Base-by-base conservation (phyloP, 2,113 vertebrate genomes). In the Erpornis zantholeuca region DNA sequence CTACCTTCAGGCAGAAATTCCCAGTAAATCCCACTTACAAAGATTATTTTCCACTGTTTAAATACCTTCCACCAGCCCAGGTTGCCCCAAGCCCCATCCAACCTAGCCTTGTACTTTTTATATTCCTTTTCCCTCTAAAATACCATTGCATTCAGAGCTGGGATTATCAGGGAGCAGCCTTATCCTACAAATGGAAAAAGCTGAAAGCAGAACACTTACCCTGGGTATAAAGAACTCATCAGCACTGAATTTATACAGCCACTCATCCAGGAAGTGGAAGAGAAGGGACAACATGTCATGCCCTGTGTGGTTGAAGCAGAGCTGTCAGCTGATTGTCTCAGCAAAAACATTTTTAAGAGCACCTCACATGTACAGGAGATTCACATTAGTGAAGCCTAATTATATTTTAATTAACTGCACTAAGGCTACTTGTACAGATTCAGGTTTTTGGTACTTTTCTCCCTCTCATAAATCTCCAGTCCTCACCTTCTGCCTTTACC, bases 191-290 rank as follows among this genome's bases (percentile, higher is more conserved):
- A 57, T 16, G 29, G 27, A 35, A 66, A 66, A 45, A 69, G 25
- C 20, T 31, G 38, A 40, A 73, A 64, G 0, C 57, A 29, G 25
- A 82, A 54, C 25, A 88, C 98, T 98, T 95, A 99, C 99, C 98
- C 99, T 98, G 35, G 99, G 99, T 93, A 99, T 66, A 91, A 99
- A 99, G 95, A 98, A 99, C 44, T 98, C 94, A 45, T 99, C 98
- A 40, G 99, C 99, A 78, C 99, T 98, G 96, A 99, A 99, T 91
- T 99, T 99, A 96, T 98, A 99, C 63, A 99, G 98, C 99, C 99
- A 99, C 77, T 99, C 99, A 90, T 99, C 98, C 94, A 99, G 88
- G 94, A 99, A 99, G 92, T 99, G 98, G 94, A 98, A 99, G 17
- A 99, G 98, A 35, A 99, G 99, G 35, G 99, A 99, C 27, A 99